Base-by-base conservation (phyloP, 2,888 invertebrate genomes). In the Pyralis farinalis region DNA sequence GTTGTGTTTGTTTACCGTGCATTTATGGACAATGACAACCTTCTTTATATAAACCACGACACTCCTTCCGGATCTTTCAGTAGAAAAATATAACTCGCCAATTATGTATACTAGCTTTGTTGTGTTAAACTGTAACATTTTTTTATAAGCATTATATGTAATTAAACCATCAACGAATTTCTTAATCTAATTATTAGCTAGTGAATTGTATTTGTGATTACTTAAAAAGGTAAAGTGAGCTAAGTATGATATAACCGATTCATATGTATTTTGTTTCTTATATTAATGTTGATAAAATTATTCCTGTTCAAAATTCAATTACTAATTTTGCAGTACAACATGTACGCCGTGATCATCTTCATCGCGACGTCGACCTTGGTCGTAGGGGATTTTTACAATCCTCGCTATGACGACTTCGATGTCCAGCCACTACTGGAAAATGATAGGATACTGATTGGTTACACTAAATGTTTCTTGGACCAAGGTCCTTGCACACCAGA, bases 351-450 rank as follows among this genome's bases (percentile, higher is more conserved):
- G 7, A 12, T 38, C 8, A 16, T 72, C 0, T 12, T 53, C 4
- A 41, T 50, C 3, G 34, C 64, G 3, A 7, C 65, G 16, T 37
- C 60, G 12, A 27, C 10, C 4, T 36, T 67, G 7, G 69, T 63
- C 5, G 40, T 53, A 12, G 73, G 74, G 1, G 86, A 86, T 44
- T 90, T 89, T 38, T 94, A 94, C 66, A 92, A 92, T 46, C 87
- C 91, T 7, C 92, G 91, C 55, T 95, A 93, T 53, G 94, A 94
- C 59, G 91, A 93, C 61, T 90, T 95, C 42, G 92, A 95, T 65
- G 69, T 95, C 42, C 92, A 94, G 50, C 91, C 92, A 36, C 88
- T 95, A 45, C 63, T 95, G 16, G 84, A 79, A 25, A 95, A 93
- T 63, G 93, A 94, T 31, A 90, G 94, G 44, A 85, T 95, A 37